Evolutionary conservation across 2,113 vertebrate genomes (phyloP), one percentile per base, ranked within the genome.

Genomic region (Phodopus roborovskii): DNA sequence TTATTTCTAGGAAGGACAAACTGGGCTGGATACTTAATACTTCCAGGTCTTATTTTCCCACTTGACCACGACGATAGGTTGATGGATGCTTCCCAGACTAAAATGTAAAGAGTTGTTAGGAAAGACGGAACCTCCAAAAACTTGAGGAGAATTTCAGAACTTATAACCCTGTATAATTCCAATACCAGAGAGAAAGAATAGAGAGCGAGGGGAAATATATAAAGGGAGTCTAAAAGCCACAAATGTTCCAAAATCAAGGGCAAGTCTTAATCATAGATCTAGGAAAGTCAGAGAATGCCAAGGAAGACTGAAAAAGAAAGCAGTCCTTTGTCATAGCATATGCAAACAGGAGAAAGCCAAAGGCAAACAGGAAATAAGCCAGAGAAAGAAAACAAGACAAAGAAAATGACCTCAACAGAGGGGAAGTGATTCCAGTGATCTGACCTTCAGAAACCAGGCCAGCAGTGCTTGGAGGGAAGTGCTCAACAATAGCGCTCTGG

Each of bases 291-390:
- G 56, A 91, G 19, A 53, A 60, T 7, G 77, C 3, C 64, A 45
- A 71, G 50, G 7, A 88, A 56, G 53, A 71, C 56, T 39, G 30
- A 39, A 19, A 60, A 64, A 19, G 45, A 50, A 81, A 60, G 19
- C 20, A 36, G 13, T 7, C 73, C 30, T 53, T 84, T 26, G 19
- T 62, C 22, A 58, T 87, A 30, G 58, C 12, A 11, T 62, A 68
- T 66, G 86, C 79, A 87, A 73, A 89, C n/a, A 62, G 22, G 71
- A 91, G 22, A 58, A 90, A 81, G 62, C 15, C 60, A 90, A 86
- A 88, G 78, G 60, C 77, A 93, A 81, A 60, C 66, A 62, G 84
- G 81, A 92, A 53, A 90, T 92, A 60, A 96, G 30, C 15, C 75
- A 92, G 58, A 90, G 79, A 75, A 92, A 94, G 56, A 60, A 92